A percentile compares a stretch with the other conserved stretches of the same genome.
phyloP scores from a whole-genome alignment of 2,888 invertebrate species.

The Hedya salicella region DNA sequence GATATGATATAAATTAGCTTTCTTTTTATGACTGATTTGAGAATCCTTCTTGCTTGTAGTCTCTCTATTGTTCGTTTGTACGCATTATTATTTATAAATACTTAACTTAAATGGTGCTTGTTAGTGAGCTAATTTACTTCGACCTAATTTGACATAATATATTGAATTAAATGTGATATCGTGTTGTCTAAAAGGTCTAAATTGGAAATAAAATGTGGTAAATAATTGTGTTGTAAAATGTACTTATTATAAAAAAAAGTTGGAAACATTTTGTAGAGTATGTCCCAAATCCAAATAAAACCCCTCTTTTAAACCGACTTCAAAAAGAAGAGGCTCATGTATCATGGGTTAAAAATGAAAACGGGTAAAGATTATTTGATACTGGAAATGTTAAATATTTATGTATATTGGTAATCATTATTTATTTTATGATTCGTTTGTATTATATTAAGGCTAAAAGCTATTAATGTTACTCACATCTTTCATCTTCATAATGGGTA shows the following conservation, averaged over 20 bases:
- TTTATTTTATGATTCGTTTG: too few relatives aligned
- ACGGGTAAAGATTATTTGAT: too few relatives aligned
- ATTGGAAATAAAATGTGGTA: neutral
- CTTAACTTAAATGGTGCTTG: conserved; percentile 25
- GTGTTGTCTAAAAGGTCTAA: neutral
- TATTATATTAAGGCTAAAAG: too few relatives aligned
- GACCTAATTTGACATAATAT: neutral
- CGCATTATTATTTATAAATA: conserved; percentile 36
- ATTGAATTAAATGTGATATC: neutral
- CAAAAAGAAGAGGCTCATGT: too few relatives aligned
- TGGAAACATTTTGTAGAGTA: neutral
- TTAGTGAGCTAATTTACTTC: conserved; percentile 20
- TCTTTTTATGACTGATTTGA: conserved; percentile 17
- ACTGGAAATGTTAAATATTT: too few relatives aligned
- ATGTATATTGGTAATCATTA: too few relatives aligned
- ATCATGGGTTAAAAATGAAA: too few relatives aligned
- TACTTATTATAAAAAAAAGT: neutral
- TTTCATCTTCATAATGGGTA: too few relatives aligned
- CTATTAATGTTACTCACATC: too few relatives aligned
- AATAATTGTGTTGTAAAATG: neutral
- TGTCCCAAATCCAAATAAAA: too few relatives aligned
- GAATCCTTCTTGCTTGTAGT: conserved; percentile 34
- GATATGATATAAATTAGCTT: neutral
- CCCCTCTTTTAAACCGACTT: too few relatives aligned
- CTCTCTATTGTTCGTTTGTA: conserved; percentile 34